Evolutionary conservation across 2,888 invertebrate species (phyloP).

Genomic region (Eudasyphora cyanicolor): DNA sequence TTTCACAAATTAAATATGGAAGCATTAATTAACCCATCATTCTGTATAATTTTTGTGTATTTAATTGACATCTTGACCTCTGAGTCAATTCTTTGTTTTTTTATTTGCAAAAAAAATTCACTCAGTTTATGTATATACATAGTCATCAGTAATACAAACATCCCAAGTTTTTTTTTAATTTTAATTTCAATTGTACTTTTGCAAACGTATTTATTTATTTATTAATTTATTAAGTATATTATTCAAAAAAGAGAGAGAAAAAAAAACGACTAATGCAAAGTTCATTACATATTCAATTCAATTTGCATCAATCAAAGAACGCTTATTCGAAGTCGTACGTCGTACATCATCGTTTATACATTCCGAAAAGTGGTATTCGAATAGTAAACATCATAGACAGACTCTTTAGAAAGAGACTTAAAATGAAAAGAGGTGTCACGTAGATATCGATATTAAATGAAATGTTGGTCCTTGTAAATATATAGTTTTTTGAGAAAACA

Average conservation of each 20-base stretch:
- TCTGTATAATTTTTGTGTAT: neutral
- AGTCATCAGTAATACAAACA: too few species aligned
- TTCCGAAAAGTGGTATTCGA: neutral
- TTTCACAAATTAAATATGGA: neutral
- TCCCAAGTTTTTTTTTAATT: neutral
- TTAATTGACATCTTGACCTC: slow-evolving; percentile 5
- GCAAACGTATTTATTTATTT: neutral
- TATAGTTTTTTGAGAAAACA: too few species aligned
- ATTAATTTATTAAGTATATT: slow-evolving; percentile 25
- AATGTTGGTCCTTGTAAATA: too few species aligned
- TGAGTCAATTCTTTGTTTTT: too few species aligned
- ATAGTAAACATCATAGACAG: neutral
- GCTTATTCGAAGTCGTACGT: neutral
- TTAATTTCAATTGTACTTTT: neutral
- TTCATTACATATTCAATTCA: slow-evolving; percentile 17
- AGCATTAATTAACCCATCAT: slow-evolving; percentile 6
- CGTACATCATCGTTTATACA: neutral
- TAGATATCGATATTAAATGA: too few species aligned
- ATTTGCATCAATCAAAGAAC: slow-evolving; percentile 23
- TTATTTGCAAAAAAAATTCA: too few species aligned
- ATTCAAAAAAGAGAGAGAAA: slow-evolving; percentile 7
- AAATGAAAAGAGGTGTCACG: neutral
- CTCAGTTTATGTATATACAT: too few species aligned
- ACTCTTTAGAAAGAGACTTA: neutral
- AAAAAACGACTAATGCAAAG: slow-evolving; percentile 15